Conservation (phyloP, 1,140 invertebrate species). For the Himalopsyche phryganea region DNA sequence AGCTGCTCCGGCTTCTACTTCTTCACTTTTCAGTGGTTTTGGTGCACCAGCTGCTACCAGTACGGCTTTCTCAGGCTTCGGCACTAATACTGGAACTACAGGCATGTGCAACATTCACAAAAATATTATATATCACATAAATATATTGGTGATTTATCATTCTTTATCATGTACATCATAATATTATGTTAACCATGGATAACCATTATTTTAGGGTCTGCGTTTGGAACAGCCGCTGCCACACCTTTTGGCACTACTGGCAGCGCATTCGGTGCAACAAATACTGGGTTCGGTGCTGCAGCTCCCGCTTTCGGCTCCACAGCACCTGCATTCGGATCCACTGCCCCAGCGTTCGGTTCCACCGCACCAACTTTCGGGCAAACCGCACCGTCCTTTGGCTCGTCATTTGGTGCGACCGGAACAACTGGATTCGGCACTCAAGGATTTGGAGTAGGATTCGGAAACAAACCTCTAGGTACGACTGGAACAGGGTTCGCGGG, state of each 20-base stretch:
- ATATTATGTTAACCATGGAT: too few species aligned
- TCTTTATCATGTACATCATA: too few species aligned
- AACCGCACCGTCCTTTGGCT: slow-evolving; percentile 9
- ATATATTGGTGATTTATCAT: too few species aligned
- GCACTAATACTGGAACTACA: slow-evolving; percentile 22
- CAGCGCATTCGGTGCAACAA: slow-evolving; percentile 42
- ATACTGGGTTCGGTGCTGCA: slow-evolving; percentile 40
- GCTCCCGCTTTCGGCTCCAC: slow-evolving; percentile 32
- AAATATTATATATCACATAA: too few species aligned
- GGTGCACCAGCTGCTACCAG: slow-evolving; percentile 31
- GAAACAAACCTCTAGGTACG: slow-evolving; percentile 44
- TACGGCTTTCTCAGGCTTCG: slow-evolving; percentile 17
- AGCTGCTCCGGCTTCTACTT: slow-evolving; percentile 30
- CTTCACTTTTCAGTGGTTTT: slow-evolving; percentile 35
- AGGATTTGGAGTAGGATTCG: slow-evolving; percentile 40
- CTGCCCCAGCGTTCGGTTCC: slow-evolving; percentile 30
- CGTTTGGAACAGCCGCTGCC: slow-evolving; percentile 46
- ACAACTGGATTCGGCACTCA: slow-evolving; percentile 39
- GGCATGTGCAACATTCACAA: slow-evolving; percentile 5
- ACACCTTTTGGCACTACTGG: slow-evolving; percentile 34
- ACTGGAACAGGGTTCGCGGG: slow-evolving; percentile 39
- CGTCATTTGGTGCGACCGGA: slow-evolving; percentile 43
- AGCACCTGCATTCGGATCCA: slow-evolving; percentile 25
- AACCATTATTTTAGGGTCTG: slow-evolving; percentile 5
- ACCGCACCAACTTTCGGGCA: slow-evolving; percentile 21